Conservation (phyloP, 2,113 vertebrate genomes). For the Grammomys surdaster region DNA sequence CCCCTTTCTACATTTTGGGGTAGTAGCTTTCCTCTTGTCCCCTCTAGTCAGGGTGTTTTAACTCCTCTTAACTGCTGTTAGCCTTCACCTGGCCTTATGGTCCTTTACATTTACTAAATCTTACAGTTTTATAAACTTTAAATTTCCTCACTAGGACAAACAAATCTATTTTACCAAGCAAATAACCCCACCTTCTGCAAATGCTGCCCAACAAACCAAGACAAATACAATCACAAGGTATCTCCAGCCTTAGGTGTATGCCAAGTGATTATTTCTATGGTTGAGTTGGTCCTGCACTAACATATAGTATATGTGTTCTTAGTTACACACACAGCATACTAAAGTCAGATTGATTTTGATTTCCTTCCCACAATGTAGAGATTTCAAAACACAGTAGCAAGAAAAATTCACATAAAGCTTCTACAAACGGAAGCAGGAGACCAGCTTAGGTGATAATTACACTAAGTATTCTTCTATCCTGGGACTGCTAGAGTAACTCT, state of each 20-base stretch:
- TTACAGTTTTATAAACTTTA: conserved; percentile 18
- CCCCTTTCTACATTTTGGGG: not conserved
- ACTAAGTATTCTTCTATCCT: conserved; percentile 21
- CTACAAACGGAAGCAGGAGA: not conserved
- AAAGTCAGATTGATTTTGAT: not conserved
- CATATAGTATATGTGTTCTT: not conserved
- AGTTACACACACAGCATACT: not conserved
- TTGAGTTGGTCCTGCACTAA: not conserved
- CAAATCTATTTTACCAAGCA: conserved; percentile 29
- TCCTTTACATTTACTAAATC: not conserved
- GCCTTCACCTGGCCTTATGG: not conserved
- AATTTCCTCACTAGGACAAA: conserved; percentile 32
- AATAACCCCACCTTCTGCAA: not conserved
- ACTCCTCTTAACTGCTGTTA: not conserved
- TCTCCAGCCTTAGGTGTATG: conserved; percentile 30
- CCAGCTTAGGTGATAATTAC: conserved; percentile 2
- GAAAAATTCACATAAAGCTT: conserved; percentile 27
- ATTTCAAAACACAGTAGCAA: conserved; percentile 33
- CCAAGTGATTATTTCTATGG: conserved; percentile 14
- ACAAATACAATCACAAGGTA: conserved; percentile 14
- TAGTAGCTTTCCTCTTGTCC: not conserved
- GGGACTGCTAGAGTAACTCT: not conserved
- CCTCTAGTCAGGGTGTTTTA: not conserved
- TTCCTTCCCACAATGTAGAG: conserved; percentile 11
- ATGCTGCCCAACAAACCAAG: conserved; percentile 29